Base-by-base conservation (phyloP, 2,888 invertebrate species). In the Allygus modestus region DNA sequence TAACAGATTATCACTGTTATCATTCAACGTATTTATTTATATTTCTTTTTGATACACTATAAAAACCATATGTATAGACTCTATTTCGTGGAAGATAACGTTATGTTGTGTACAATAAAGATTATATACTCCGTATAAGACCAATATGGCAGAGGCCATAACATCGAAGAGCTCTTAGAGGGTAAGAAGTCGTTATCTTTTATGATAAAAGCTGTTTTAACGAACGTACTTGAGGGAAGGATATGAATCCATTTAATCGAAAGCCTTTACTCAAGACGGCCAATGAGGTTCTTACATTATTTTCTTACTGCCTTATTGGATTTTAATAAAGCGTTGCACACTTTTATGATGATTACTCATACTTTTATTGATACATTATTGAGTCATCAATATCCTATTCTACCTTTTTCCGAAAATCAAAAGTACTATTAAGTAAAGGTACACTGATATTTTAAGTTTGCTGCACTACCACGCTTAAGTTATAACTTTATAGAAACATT, bases 141-240 rank as follows among this genome's bases (percentile, higher is more conserved):
- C 65, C 65, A 65, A 65, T 65, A 65, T 65, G 65, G 65, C 65
- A 28, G 31, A 17, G 31, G 31, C 31, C 65, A 28, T 65, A 65
- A 65, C 65, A 65, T 65, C 65, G 65, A 20, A 65, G 65, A 65
- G 65, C 65, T 65, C 65, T 65, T 65, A 65, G 65, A 58, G 65
- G 65, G 65, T 65, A 65, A 65, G 65, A 65, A 65, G 65, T 65
- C 65, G 65, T 65, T 65, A 65, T 65, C 65, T 65, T 65, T 65
- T 65, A 65, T 31, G 65, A 31, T 65, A 65, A 65, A 31, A 65
- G 65, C 65, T 26, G 65, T 26, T 65, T 58, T 65, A 65, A 65
- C 65, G 65, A 65, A 65, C 65, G 65, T 65, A 65, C 65, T 65
- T 65, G 31, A 2, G 65, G 65, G n/a, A 65, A 17, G 65, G 65